Conservation (phyloP, 1,140 invertebrate genomes). For the Drosophila busckii region DNA sequence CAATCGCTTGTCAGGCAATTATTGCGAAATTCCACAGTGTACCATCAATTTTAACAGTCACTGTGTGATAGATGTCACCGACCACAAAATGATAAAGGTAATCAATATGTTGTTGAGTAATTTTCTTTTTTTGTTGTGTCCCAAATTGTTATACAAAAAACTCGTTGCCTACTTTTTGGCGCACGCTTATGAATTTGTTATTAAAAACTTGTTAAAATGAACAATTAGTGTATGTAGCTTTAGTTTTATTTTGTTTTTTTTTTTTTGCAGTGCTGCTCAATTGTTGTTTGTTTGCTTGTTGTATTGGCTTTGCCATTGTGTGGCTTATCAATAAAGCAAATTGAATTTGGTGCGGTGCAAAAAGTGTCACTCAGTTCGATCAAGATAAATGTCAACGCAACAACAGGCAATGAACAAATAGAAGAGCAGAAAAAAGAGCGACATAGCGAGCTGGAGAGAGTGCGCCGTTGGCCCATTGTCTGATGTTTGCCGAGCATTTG, state of each 20-base stretch:
- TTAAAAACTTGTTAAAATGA: too few species aligned
- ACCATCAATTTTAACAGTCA: conserved; percentile 48
- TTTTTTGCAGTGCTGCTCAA: not conserved
- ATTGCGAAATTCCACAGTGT: conserved; percentile 62
- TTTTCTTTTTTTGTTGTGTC: not conserved
- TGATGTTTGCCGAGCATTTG: conserved; percentile 43
- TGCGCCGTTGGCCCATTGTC: conserved; percentile 29
- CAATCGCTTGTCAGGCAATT: conserved; percentile 34
- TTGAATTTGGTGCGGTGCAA: conserved; percentile 66
- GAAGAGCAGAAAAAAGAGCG: not conserved
- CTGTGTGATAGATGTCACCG: conserved; percentile 44
- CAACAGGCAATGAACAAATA: not conserved
- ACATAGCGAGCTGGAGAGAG: conserved; percentile 3
- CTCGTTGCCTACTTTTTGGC: too few species aligned
- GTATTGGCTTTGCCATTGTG: conserved; percentile 48
- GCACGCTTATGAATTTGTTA: conserved; percentile 11
- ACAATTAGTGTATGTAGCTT: too few species aligned
- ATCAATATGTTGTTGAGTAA: conserved; percentile 16
- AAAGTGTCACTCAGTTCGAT: conserved; percentile 66
- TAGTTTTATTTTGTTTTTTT: too few species aligned
- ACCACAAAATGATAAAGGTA: conserved; percentile 45
- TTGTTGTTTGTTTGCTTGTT: too few species aligned
- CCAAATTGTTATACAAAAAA: too few species aligned
- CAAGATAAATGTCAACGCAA: conserved; percentile 61
- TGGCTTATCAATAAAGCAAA: conserved; percentile 70